phyloP scores from a whole-genome alignment of 2,113 vertebrate genomes.

The Conger conger region DNA sequence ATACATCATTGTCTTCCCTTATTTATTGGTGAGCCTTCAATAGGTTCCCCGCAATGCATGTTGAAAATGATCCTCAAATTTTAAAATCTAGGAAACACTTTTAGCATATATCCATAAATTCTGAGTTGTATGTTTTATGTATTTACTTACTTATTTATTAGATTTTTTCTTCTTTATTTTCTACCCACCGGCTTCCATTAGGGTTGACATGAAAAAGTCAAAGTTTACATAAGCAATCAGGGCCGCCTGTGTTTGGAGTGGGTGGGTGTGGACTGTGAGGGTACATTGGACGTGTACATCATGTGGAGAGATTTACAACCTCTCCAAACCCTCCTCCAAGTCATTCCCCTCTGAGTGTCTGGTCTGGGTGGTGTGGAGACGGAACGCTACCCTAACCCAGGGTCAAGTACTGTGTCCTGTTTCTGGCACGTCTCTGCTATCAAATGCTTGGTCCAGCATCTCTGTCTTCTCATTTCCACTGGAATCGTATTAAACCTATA shows the following conservation, averaged over 20 bases:
- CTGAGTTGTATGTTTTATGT: slow-evolving; percentile 59
- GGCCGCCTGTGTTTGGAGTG: not conserved
- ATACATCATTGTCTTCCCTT: slow-evolving; percentile 54
- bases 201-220: not conserved
- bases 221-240: not conserved
- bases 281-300: not conserved
- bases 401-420: slow-evolving; percentile 64
- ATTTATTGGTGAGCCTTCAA: slow-evolving; percentile 41
- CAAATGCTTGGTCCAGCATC: slow-evolving; percentile 59
- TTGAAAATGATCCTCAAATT: slow-evolving; percentile 55
- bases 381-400: slow-evolving; percentile 65
- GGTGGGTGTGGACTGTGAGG: not conserved
- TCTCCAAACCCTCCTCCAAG: slow-evolving; percentile 45
- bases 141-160: slow-evolving; percentile 41
- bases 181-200: not conserved
- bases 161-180: not conserved
- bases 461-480: slow-evolving; percentile 61
- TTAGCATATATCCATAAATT: slow-evolving; percentile 58
- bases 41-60: slow-evolving; percentile 36
- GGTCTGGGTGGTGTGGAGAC: slow-evolving; percentile 64
- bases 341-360: slow-evolving; percentile 69
- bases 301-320: slow-evolving; percentile 60
- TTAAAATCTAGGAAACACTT: slow-evolving; percentile 56
- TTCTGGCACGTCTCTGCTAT: slow-evolving; percentile 71
- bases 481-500: slow-evolving; percentile 77